Evolutionary conservation across 2,113 vertebrate genomes (phyloP).

Genomic region (Carassius gibelio): DNA sequence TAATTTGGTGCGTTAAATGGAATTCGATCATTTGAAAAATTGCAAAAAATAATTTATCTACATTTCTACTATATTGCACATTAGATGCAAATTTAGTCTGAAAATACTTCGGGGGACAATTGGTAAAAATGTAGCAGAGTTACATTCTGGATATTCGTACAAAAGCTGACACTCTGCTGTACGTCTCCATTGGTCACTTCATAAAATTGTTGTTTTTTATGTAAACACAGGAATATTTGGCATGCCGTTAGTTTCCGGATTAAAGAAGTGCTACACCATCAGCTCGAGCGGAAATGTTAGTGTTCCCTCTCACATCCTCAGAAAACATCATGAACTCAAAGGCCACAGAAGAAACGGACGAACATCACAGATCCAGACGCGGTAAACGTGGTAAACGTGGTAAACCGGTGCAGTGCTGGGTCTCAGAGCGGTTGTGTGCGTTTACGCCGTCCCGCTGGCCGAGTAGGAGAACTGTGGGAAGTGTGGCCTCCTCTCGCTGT

Average conservation of each 20-base stretch:
- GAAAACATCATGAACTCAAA: conserved; percentile 58
- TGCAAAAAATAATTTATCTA: not conserved
- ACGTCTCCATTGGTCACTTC: conserved; percentile 51
- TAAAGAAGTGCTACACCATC: conserved; percentile 34
- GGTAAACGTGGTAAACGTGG: not conserved
- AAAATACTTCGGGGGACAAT: not conserved
- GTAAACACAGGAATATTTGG: conserved; percentile 52
- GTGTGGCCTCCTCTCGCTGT: conserved; percentile 85
- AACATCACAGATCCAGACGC: not conserved
- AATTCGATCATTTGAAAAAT: conserved; percentile 31
- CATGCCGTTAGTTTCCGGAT: conserved; percentile 9
- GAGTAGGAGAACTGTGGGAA: conserved; percentile 97
- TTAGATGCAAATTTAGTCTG: conserved; percentile 47
- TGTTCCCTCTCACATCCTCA: conserved; percentile 65
- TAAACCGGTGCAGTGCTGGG: too few relatives aligned
- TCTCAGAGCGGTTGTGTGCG: conserved; percentile 6
- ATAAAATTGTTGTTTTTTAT: not conserved
- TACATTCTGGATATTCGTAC: not conserved
- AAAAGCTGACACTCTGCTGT: not conserved
- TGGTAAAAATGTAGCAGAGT: not conserved
- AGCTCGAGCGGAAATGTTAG: conserved; percentile 66
- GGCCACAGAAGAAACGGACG: conserved; percentile 60
- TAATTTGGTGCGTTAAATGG: not conserved
- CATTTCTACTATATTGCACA: conserved; percentile 65
- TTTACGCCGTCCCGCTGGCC: conserved; percentile 84